Evolutionary conservation across 2,113 vertebrate species (phyloP).

Genomic region (Diadophis punctatus): DNA sequence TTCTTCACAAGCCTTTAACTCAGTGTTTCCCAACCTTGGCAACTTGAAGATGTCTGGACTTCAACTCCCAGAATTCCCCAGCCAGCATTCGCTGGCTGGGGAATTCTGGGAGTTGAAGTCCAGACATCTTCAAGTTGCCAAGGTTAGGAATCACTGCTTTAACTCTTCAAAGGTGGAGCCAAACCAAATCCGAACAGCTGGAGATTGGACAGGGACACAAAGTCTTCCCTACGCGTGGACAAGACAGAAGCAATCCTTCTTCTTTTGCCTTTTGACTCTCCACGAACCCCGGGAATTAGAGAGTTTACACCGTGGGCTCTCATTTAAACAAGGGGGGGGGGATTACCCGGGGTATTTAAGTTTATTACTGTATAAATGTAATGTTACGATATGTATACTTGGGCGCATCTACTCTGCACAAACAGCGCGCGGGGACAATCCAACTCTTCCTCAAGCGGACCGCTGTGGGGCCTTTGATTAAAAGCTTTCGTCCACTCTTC

Average conservation of each 20-base stretch:
- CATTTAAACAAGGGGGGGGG: neutral
- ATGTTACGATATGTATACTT: accelerated
- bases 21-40: too few species aligned
- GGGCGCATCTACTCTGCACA: neutral
- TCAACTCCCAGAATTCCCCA: too few species aligned
- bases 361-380: neutral
- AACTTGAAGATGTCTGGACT: too few species aligned
- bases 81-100: too few species aligned
- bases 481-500: neutral
- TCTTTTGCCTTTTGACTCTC: neutral
- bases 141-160: too few species aligned
- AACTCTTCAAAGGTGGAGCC: neutral
- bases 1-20: neutral
- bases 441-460: neutral
- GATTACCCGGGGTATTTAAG: neutral
- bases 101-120: too few species aligned
- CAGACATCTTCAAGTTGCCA: too few species aligned
- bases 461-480: neutral
- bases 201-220: neutral
- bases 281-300: neutral
- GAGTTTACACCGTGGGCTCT: neutral
- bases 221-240: neutral
- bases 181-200: neutral
- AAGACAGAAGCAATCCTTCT: neutral
- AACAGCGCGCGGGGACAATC: neutral